Evolutionary conservation across 1,140 invertebrate genomes (phyloP).

Genomic region (Drosophila seguyi): DNA sequence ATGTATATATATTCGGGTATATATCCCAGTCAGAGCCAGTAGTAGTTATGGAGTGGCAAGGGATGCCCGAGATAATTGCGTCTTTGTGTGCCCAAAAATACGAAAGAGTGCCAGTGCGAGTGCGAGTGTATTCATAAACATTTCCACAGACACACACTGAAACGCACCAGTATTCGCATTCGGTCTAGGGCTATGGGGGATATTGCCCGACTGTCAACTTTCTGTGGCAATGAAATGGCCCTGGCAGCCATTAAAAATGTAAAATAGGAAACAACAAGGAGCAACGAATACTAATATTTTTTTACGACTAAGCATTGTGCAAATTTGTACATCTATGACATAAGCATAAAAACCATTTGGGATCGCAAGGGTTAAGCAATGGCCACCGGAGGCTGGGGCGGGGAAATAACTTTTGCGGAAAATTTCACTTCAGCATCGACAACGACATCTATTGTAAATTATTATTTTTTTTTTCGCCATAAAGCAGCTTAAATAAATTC

Average conservation of each 20-base stretch:
- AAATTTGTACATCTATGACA: slow-evolving; percentile 76
- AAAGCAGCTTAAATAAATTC: slow-evolving; percentile 82
- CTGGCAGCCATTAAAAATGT: slow-evolving; percentile 75
- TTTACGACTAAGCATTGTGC: slow-evolving; percentile 74
- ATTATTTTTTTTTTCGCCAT: slow-evolving; percentile 68
- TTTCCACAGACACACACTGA: slow-evolving; percentile 15
- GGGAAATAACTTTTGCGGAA: slow-evolving; percentile 10
- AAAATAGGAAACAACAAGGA: slow-evolving; percentile 60
- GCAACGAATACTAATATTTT: slow-evolving; percentile 48
- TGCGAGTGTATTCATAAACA: slow-evolving; percentile 47
- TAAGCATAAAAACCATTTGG: slow-evolving; percentile 69
- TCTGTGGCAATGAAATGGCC: slow-evolving; percentile 65
- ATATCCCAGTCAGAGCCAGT: slow-evolving; percentile 17
- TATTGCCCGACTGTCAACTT: slow-evolving; percentile 40
- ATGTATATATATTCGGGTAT: neutral
- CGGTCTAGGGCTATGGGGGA: neutral
- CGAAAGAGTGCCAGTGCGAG: slow-evolving; percentile 13
- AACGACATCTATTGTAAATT: slow-evolving; percentile 68
- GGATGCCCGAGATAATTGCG: slow-evolving; percentile 65
- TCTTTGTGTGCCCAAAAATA: slow-evolving; percentile 50
- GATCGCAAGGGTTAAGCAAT: slow-evolving; percentile 25
- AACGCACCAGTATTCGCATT: neutral
- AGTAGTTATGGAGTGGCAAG: slow-evolving; percentile 31
- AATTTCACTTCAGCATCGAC: slow-evolving; percentile 24
- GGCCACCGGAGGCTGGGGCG: neutral